Evolutionary conservation across 2,888 invertebrate genomes (phyloP).

Genomic region (Callimorpha dominula): DNA sequence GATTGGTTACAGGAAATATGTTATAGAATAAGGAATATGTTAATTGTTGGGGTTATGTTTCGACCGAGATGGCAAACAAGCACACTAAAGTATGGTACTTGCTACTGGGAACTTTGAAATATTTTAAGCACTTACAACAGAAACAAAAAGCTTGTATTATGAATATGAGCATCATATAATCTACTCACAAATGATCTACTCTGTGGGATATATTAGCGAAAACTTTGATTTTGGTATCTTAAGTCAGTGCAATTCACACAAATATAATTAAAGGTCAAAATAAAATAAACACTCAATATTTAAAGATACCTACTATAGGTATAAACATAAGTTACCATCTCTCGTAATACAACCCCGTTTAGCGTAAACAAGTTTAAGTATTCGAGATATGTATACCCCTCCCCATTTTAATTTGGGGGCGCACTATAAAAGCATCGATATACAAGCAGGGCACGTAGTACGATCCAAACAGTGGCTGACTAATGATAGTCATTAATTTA

Average conservation of each 20-base stretch:
- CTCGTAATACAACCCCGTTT: not conserved
- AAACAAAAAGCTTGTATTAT: too few species aligned
- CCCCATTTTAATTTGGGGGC: not conserved
- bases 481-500: conserved; percentile 14
- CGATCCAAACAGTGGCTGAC: conserved; percentile 14
- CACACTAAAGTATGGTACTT: not conserved
- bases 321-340: too few species aligned
- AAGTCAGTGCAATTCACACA: too few species aligned
- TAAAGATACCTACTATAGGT: too few species aligned
- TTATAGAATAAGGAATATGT: not conserved
- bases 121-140: too few species aligned
- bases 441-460: not conserved
- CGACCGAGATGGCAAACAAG: not conserved
- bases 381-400: not conserved
- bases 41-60: not conserved
- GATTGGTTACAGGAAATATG: not conserved
- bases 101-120: not conserved
- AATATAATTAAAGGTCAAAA: too few species aligned
- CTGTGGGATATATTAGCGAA: too few species aligned
- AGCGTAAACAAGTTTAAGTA: not conserved
- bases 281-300: too few species aligned
- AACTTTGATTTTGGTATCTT: too few species aligned
- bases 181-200: too few species aligned
- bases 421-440: conserved; percentile 4
- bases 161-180: too few species aligned